Percentiles rank a stretch among this genome's conserved stretches.
Evolutionary conservation across 1,140 invertebrate species (phyloP).

Genomic region (Brevipalpus yothersi): DNA sequence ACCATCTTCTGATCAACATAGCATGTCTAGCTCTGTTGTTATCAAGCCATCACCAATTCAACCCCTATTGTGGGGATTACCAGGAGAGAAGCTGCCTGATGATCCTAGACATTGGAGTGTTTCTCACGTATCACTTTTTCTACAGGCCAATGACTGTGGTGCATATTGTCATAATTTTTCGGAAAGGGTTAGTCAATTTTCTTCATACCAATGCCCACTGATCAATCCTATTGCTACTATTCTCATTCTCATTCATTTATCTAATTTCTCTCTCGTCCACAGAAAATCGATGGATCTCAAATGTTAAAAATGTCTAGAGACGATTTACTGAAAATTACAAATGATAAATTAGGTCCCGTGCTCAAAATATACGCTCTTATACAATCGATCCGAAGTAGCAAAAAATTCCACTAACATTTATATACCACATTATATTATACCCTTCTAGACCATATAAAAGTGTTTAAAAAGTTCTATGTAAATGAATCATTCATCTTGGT

Average conservation of each 20-base stretch:
- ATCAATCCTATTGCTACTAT: neutral
- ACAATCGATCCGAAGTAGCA: slow-evolving; percentile 14
- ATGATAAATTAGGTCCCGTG: slow-evolving; percentile 79
- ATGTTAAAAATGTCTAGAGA: slow-evolving; percentile 58
- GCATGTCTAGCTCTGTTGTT: neutral
- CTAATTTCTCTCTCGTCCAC: slow-evolving; percentile 5
- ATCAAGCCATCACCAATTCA: neutral
- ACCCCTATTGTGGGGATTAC: neutral
- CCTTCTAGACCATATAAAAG: too few species aligned
- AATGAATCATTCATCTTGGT: too few species aligned
- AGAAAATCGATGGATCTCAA: slow-evolving; percentile 50
- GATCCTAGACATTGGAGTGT: slow-evolving; percentile 46
- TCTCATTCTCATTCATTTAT: neutral
- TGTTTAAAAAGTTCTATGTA: too few species aligned
- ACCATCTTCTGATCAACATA: neutral
- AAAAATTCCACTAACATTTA: neutral
- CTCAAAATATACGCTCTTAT: slow-evolving; percentile 77
- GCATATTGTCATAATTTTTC: slow-evolving; percentile 62
- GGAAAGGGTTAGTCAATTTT: slow-evolving; percentile 29
- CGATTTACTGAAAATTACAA: slow-evolving; percentile 59
- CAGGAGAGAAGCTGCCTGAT: neutral
- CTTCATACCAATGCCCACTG: neutral
- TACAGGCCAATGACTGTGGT: slow-evolving; percentile 64
- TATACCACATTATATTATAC: too few species aligned
- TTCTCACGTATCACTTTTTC: slow-evolving; percentile 58